A percentile compares a stretch with the other conserved stretches of the same genome.
phyloP scores from a whole-genome alignment of 2,797 vertebrate species.

The Coilia nasus region DNA sequence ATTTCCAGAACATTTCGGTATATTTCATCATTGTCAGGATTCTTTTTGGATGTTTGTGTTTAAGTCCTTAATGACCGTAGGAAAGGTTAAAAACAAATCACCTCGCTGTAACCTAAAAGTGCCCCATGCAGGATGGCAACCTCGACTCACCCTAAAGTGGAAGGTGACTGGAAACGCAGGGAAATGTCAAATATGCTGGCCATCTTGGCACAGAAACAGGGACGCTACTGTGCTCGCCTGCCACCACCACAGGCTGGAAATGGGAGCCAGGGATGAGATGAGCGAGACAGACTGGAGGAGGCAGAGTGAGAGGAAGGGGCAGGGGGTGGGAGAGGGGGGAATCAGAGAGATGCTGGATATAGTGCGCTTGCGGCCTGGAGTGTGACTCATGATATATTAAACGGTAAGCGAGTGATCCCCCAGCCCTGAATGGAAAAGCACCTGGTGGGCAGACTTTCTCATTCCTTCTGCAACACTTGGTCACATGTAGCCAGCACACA shows the following conservation, averaged over 20 bases:
- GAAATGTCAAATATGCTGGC: conserved; percentile 1
- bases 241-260: neutral
- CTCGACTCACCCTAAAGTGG: neutral
- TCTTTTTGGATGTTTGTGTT: neutral
- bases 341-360: conserved; percentile 2
- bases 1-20: neutral
- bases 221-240: neutral
- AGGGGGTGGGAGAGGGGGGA: neutral
- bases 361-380: conserved; percentile 17
- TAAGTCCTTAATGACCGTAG: neutral
- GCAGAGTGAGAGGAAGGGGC: neutral
- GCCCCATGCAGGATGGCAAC: neutral
- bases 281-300: neutral
- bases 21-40: neutral
- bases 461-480: neutral
- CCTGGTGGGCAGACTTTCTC: conserved; percentile 17
- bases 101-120: neutral
- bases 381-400: conserved; percentile 41
- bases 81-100: neutral
- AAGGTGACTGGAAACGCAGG: neutral
- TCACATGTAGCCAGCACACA: conserved; percentile 18
- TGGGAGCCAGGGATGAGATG: neutral
- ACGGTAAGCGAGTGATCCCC: conserved; percentile 30
- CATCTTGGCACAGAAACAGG: neutral
- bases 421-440: conserved; percentile 34